Conservation (phyloP, 1,140 invertebrate species). For the Galleria mellonella region DNA sequence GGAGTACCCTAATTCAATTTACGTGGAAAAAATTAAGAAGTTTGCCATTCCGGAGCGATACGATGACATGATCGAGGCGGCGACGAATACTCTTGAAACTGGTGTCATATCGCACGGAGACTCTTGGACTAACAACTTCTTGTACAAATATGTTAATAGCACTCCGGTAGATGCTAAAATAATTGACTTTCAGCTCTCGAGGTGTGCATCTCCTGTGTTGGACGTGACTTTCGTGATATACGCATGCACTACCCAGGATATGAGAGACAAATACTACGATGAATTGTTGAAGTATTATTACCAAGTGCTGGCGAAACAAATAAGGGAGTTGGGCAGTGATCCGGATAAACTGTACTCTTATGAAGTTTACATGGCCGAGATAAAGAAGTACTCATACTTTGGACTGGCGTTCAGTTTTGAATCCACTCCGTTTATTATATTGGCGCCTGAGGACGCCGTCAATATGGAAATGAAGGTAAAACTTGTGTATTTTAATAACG, state of each 20-base stretch:
- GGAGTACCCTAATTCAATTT: conserved; percentile 77
- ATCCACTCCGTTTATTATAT: conserved; percentile 76
- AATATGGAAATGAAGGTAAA: conserved; percentile 76
- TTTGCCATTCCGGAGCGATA: conserved; percentile 70
- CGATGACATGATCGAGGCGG: conserved; percentile 43
- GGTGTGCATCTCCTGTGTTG: conserved; percentile 75
- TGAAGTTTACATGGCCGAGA: conserved; percentile 68
- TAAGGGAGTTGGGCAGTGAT: conserved; percentile 76
- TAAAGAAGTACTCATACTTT: conserved; percentile 77
- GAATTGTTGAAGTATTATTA: conserved; percentile 76
- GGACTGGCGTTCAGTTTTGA: conserved; percentile 79
- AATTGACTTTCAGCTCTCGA: conserved; percentile 82
- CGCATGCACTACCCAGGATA: conserved; percentile 75
- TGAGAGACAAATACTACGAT: conserved; percentile 76
- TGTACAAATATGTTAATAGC: conserved; percentile 70
- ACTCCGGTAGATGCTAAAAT: conserved; percentile 73
- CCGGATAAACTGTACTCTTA: conserved; percentile 75
- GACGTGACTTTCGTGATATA: conserved; percentile 80
- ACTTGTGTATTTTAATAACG: too few relatives aligned
- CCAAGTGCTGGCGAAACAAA: conserved; percentile 70
- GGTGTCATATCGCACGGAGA: conserved; percentile 82
- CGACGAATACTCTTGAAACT: conserved; percentile 33
- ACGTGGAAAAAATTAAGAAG: conserved; percentile 74
- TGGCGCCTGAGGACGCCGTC: conserved; percentile 77
- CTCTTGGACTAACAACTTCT: conserved; percentile 83